Evolutionary conservation across 2,888 invertebrate species (phyloP).

Genomic region (Arrhopalites spinosus): DNA sequence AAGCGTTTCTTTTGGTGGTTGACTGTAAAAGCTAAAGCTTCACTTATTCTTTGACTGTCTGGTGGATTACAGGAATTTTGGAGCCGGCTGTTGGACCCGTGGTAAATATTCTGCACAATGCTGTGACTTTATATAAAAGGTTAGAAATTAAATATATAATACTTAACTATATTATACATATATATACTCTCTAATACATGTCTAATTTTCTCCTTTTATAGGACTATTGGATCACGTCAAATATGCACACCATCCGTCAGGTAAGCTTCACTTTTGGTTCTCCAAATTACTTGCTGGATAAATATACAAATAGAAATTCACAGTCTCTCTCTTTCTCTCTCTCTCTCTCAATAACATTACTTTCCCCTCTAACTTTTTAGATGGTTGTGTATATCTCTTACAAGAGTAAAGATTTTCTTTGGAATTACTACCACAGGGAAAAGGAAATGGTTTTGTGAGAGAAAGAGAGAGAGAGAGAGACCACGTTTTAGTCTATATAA

Average conservation of each 20-base stretch:
- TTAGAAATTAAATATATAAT: no score
- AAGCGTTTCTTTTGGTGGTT: neutral
- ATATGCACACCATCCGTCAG: conserved; percentile 68
- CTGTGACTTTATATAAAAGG: conserved; percentile 65
- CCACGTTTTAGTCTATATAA: neutral
- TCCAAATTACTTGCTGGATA: neutral
- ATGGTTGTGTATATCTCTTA: no score
- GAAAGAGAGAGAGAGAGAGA: neutral
- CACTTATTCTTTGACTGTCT: neutral
- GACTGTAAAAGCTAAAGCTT: neutral
- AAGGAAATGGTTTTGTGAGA: neutral
- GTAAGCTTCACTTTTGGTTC: conserved; percentile 57
- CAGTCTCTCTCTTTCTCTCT: neutral
- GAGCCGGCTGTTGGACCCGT: conserved; percentile 56
- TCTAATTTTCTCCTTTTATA: no score
- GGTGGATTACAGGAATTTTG: conserved; percentile 48
- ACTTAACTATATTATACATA: no score
- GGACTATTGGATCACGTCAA: conserved; percentile 66
- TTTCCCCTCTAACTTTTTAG: no score
- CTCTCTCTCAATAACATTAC: neutral
- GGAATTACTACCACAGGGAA: neutral
- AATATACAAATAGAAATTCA: neutral
- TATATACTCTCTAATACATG: no score
- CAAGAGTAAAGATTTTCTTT: neutral
- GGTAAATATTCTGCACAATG: conserved; percentile 56